A percentile compares a stretch with the other conserved stretches of the same genome.
These are phyloP conservation scores for Erebia ligea DNA, from an alignment of 2,888 invertebrate genomes.

Conservation along the genomic window DNA sequence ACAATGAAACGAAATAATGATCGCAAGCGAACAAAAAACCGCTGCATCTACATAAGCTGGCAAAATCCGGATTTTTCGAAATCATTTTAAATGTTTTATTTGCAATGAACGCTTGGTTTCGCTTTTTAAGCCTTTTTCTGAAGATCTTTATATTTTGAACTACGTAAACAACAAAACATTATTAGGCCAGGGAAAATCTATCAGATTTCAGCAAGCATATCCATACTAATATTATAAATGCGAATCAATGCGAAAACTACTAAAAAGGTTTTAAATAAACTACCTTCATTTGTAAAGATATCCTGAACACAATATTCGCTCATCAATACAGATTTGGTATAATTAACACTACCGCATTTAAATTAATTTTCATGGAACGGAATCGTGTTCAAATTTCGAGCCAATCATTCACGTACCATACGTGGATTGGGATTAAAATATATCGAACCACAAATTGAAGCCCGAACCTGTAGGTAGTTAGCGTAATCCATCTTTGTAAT, in stretches of 20 bases:
- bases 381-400: constrained; percentile 52
- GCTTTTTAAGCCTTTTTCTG: background rate
- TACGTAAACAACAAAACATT: too few species aligned
- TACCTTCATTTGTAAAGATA: background rate
- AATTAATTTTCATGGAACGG: constrained; percentile 53
- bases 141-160: too few species aligned
- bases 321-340: constrained; percentile 6
- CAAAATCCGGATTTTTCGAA: constrained; percentile 14
- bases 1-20: constrained; percentile 2
- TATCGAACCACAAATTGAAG: constrained; percentile 72
- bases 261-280: background rate
- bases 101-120: background rate
- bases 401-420: constrained; percentile 63
- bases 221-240: too few species aligned
- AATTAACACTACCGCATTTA: constrained; percentile 19
- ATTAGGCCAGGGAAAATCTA: too few species aligned
- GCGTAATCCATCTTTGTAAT: constrained; percentile 75
- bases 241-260: background rate
- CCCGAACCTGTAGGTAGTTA: constrained; percentile 65
- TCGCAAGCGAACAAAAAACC: constrained; percentile 10
- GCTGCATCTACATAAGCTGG: constrained; percentile 19
- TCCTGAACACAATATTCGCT: background rate
- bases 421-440: constrained; percentile 75
- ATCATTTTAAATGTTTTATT: constrained; percentile 16
- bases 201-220: too few species aligned